Evolutionary conservation across 2,888 invertebrate genomes (phyloP), one percentile per base, ranked within the genome.

Genomic region (Parascotia fuliginaria): DNA sequence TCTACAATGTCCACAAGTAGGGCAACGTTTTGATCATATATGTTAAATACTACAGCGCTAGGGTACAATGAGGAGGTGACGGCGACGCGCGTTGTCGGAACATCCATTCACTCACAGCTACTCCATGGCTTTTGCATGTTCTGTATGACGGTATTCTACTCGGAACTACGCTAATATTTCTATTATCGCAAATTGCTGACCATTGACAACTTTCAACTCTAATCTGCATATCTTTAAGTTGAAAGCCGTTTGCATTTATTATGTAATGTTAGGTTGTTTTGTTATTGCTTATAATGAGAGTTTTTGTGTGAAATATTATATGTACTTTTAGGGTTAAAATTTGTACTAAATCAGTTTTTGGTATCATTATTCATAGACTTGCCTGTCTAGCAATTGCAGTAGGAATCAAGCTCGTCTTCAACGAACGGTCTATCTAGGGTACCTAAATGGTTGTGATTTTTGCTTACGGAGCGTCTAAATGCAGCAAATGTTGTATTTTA

Each of bases 111-210:
- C 65, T 73, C 66, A 57, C 57, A 61, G 68, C 74, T 75, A 65
- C 80, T 79, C 78, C 81, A 85, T 85, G 81, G 83, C 80, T 82
- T 85, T 86, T 83, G 82, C 83, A 81, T 84, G 87, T 86, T 79
- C 74, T 73, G 71, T 64, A 57, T 50, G 53, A 41, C 65, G 58
- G 51, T 62, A 71, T 67, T 74, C 60, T 63, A 73, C 72, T 70
- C 69, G 70, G 64, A 70, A 64, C 61, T 59, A 55, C 63, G 63
- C 55, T 63, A 60, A 61, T 60, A 65, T 63, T 62, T 60, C 70
- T 59, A 49, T 46, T 46, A 36, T 28, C 24, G 11, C 33, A 60
- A 66, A 69, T 66, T 58, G 54, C 48, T 15, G 41, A 42, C 55
- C 51, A 54, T 65, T 61, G 55, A 53, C 32, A 48, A 57, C 42